Evolutionary conservation across 1,140 invertebrate species (phyloP).

Genomic region (Mamestra configurata): DNA sequence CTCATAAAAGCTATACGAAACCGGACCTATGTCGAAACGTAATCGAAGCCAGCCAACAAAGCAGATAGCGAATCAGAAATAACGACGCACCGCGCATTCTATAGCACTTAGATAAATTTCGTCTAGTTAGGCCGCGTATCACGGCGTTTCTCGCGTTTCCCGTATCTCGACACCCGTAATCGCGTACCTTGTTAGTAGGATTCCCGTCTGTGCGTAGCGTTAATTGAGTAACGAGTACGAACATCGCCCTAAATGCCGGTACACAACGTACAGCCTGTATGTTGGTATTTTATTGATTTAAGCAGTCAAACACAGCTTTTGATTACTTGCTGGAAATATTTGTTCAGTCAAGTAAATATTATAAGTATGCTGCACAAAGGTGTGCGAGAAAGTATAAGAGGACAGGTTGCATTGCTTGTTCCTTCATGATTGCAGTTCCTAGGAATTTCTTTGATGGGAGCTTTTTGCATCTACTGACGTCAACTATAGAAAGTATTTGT

Average conservation of each 20-base stretch:
- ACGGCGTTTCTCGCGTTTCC: slow-evolving; percentile 58
- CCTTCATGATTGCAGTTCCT: slow-evolving; percentile 10
- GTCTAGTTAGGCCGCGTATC: slow-evolving; percentile 69
- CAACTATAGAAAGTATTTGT: not conserved
- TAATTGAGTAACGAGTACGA: slow-evolving; percentile 71
- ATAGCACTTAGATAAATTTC: slow-evolving; percentile 79
- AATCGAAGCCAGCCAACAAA: slow-evolving; percentile 63
- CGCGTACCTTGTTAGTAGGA: slow-evolving; percentile 68
- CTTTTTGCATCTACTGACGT: not conserved
- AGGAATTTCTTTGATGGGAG: slow-evolving; percentile 10
- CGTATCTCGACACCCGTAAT: slow-evolving; percentile 54
- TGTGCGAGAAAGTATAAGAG: not conserved
- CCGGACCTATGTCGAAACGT: slow-evolving; percentile 73
- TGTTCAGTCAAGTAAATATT: slow-evolving; percentile 32
- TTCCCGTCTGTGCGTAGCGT: slow-evolving; percentile 64
- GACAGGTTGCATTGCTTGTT: not conserved
- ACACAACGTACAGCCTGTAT: slow-evolving; percentile 13
- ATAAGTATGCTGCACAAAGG: slow-evolving; percentile 19
- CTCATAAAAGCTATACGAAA: slow-evolving; percentile 53
- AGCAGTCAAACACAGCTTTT: slow-evolving; percentile 41
- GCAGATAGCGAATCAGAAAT: slow-evolving; percentile 65
- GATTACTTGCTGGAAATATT: slow-evolving; percentile 29
- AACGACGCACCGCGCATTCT: slow-evolving; percentile 66
- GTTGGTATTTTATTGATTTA: slow-evolving; percentile 45
- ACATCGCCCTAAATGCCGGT: slow-evolving; percentile 63